A percentile compares a stretch with the other conserved stretches of the same genome.
Evolutionary conservation across 2,888 invertebrate genomes (phyloP).

Genomic region (Ophion slaviceki): DNA sequence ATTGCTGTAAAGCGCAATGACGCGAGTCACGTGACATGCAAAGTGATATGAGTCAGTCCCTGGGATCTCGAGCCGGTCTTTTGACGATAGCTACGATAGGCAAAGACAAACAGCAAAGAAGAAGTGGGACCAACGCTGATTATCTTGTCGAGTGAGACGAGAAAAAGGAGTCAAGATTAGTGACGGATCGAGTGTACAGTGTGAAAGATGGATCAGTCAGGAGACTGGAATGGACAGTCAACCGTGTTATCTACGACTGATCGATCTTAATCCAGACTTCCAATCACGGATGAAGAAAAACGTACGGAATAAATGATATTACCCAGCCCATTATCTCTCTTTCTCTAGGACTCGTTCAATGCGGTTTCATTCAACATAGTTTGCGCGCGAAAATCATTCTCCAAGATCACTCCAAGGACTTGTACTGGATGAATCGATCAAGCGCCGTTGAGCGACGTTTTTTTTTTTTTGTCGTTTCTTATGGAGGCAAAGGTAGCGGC

Average conservation of each 20-base stretch:
- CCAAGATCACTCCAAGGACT: background rate
- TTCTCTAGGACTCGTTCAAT: constrained; percentile 33
- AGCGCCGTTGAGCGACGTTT: background rate
- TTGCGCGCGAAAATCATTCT: background rate
- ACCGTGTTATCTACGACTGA: constrained; percentile 28
- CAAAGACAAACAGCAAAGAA: background rate
- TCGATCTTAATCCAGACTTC: constrained; percentile 44
- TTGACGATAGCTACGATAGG: constrained; percentile 30
- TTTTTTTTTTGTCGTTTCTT: background rate
- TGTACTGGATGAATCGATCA: background rate
- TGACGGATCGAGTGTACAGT: constrained; percentile 26
- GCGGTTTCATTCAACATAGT: background rate
- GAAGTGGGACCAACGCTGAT: background rate
- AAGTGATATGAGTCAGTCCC: background rate
- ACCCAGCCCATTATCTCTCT: constrained; percentile 1
- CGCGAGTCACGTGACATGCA: background rate
- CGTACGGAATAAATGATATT: constrained; percentile 36
- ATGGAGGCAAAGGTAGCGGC: constrained; percentile 13
- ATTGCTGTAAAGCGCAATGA: constrained; percentile 6
- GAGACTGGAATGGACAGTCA: constrained; percentile 18
- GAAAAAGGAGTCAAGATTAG: background rate
- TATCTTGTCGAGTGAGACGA: background rate
- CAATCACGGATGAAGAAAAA: constrained; percentile 10
- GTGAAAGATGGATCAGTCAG: constrained; percentile 27
- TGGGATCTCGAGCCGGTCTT: background rate